These are phyloP conservation scores for Laspeyria flexula DNA, from an alignment of 2,888 invertebrate species.

Conservation along the genomic window DNA sequence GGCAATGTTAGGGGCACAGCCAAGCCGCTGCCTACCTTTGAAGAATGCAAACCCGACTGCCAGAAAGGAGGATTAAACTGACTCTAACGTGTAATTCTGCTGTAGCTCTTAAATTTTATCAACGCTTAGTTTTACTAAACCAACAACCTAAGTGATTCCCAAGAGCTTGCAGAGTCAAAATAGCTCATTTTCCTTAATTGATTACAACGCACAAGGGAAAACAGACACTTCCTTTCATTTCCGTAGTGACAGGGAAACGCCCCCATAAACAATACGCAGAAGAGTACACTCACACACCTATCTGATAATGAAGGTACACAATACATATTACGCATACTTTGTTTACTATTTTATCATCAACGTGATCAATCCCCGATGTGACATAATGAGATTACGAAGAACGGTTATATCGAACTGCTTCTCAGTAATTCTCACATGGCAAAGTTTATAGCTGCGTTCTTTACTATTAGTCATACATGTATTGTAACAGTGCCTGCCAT, in stretches of 20 bases:
- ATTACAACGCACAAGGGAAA: conserved; percentile 16
- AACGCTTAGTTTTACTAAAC: conserved; percentile 12
- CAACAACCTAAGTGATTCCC: conserved; percentile 1
- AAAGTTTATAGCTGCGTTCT: conserved; percentile 18
- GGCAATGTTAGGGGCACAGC: no score
- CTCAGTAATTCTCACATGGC: conserved; percentile 30
- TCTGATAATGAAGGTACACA: conserved; percentile 20
- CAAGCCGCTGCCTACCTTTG: no score
- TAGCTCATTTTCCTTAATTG: conserved; percentile 23
- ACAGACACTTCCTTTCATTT: conserved; percentile 36
- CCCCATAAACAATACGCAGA: conserved; percentile 16
- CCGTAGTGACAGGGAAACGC: conserved; percentile 21
- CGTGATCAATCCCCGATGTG: conserved; percentile 41
- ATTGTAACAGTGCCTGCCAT: background rate
- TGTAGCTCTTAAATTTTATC: background rate
- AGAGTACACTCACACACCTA: conserved; percentile 15
- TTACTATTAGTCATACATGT: background rate
- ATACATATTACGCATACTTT: conserved; percentile 36
- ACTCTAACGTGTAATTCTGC: background rate
- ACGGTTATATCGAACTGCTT: conserved; percentile 37
- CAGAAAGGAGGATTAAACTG: no score
- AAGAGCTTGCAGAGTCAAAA: conserved; percentile 15
- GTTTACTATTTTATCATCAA: conserved; percentile 48
- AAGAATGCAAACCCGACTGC: no score
- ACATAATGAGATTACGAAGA: conserved; percentile 48